Percentiles rank a stretch among this genome's conserved stretches.
phyloP scores from a whole-genome alignment of 2,113 vertebrate species.

The Nycticebus coucang region DNA sequence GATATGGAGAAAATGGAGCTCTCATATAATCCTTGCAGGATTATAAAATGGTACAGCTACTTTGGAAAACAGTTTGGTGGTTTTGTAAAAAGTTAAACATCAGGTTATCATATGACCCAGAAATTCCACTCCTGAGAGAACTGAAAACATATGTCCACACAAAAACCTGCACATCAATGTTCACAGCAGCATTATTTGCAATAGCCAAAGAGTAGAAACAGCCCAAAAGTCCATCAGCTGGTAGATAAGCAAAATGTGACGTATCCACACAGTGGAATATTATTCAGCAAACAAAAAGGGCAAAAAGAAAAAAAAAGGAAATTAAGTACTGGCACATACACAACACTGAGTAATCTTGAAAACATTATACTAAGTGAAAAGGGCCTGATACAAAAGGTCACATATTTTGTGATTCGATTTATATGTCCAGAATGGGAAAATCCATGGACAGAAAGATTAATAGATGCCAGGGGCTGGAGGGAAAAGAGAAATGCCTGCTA shows the following conservation, averaged over 20 bases:
- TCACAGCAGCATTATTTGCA: background rate
- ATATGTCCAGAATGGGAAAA: background rate
- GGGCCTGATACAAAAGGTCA: background rate
- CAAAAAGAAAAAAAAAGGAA: background rate
- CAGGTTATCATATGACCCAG: background rate
- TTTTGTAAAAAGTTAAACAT: background rate
- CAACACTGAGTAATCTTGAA: background rate
- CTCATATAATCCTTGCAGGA: background rate
- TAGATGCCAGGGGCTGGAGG: background rate
- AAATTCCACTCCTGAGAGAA: constrained; percentile 5
- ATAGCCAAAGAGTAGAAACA: background rate
- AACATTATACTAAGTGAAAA: constrained; percentile 31
- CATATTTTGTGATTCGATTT: background rate
- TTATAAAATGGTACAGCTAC: background rate
- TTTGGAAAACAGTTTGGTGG: background rate
- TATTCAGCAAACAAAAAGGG: background rate
- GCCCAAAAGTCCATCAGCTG: background rate
- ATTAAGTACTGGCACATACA: background rate
- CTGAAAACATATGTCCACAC: background rate
- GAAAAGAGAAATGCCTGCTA: background rate
- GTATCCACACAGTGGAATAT: background rate
- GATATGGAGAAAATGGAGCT: background rate
- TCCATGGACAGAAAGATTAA: background rate
- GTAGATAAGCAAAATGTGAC: background rate
- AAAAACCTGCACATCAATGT: background rate